Evolutionary conservation across 2,113 vertebrate genomes (phyloP).

Genomic region (Brachirus orientalis): DNA sequence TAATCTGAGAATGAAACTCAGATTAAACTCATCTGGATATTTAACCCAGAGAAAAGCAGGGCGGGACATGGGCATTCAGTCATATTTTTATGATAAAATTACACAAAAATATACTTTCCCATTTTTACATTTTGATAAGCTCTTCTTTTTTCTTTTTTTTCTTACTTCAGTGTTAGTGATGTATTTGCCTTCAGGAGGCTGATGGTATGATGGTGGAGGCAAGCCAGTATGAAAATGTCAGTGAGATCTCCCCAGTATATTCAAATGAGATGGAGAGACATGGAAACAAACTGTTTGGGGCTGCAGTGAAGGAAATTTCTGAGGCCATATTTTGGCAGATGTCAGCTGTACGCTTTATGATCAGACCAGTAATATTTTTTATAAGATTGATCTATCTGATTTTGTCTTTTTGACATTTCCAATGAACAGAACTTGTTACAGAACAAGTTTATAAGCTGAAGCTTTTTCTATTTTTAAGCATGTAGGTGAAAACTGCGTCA

Average conservation of each 20-base stretch:
- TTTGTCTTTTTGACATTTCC: background rate
- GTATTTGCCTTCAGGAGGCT: conserved; percentile 6
- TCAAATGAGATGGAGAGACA: conserved; percentile 11
- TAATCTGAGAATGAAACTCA: too few species aligned
- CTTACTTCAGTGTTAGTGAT: background rate
- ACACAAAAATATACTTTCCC: too few species aligned
- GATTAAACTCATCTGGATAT: too few species aligned
- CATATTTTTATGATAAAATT: too few species aligned
- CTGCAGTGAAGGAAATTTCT: background rate
- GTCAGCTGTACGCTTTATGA: background rate
- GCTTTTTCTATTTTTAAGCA: conserved; percentile 5
- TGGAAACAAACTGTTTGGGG: background rate
- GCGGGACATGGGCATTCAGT: too few species aligned
- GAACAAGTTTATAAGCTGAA: background rate
- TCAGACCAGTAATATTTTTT: background rate
- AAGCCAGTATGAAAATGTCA: conserved; percentile 15
- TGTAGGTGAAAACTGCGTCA: background rate
- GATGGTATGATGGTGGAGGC: too few species aligned
- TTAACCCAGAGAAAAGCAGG: too few species aligned
- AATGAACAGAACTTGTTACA: too few species aligned
- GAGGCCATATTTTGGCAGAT: background rate
- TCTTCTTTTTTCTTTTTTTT: background rate
- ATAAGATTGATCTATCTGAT: too few species aligned
- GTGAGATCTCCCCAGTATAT: conserved; percentile 5
- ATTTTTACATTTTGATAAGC: too few species aligned